Evolutionary conservation across 2,113 vertebrate genomes (phyloP), one percentile per base, ranked within the genome.

Genomic region (Labeo catla): DNA sequence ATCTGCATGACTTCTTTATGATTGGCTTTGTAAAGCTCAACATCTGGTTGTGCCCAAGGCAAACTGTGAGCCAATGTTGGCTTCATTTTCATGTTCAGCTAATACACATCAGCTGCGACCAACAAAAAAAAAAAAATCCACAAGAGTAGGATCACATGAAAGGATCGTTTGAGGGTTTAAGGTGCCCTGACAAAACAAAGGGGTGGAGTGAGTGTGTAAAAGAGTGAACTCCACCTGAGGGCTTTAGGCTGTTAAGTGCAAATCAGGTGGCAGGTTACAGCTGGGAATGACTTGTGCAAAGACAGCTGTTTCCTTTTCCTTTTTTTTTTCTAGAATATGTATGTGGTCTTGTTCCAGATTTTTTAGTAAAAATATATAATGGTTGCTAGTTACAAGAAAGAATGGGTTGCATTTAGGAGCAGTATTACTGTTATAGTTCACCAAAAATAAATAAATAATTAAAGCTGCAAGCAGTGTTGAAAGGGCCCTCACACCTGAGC

Each of bases 31-130:
- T 76, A 54, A 36, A 81, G 45, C 50, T 47, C 57, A 84, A 92
- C 90, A 93, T 93, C 91, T 91, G 91, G 74, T 76, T 73, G 81
- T 90, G 89, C 88, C 90, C 81, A 50, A 49, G 88, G 91, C 89
- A 78, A 76, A 61, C 84, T 81, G 63, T 47, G 49, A 84, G 63
- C 57, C 86, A 16, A 59, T 78, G 86, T 74, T 73, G 76, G 79
- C 78, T 81, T 68, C 74, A 13, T 39, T 83, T 87, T 81, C 86
- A 81, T 84, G 86, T 91, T 23, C 23, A 23, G 28, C 59, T 54
- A 81, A 87, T 28, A 28, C 72, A 86, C 34, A 80, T 28, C 66
- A 49, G n/a, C 65, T 49, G 23, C 65, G 19, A 66, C 52, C 61
- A 77, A 74, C 54, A 73, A 6, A 74, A 8, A 47, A 81, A 28